phyloP scores from a whole-genome alignment of 2,797 vertebrate species.

The Vultur gryphus region DNA sequence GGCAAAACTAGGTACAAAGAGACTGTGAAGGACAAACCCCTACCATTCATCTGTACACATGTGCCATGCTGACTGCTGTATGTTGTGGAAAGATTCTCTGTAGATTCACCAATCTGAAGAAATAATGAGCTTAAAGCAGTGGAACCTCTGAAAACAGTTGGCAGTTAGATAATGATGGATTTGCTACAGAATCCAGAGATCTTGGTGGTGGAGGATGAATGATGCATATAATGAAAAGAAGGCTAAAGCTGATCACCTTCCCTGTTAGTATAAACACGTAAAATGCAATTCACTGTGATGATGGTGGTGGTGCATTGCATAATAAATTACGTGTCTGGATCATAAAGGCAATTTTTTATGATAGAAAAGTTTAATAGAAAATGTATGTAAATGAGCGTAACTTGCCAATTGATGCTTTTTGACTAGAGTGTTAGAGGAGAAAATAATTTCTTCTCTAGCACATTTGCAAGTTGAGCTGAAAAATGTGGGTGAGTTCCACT shows the following conservation, averaged over 20 bases:
- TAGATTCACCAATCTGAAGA: conserved; percentile 67
- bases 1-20: conserved; percentile 67
- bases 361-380: conserved; percentile 60
- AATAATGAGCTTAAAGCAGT: conserved; percentile 81
- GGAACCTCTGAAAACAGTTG: conserved; percentile 74
- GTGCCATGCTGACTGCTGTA: conserved; percentile 65
- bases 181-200: conserved; percentile 59
- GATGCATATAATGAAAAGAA: conserved; percentile 67
- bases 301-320: conserved; percentile 52
- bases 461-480: conserved; percentile 48
- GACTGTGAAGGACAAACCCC: conserved; percentile 64
- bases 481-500: conserved; percentile 29
- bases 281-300: conserved; percentile 56
- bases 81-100: conserved; percentile 66
- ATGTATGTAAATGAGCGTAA: conserved; percentile 50
- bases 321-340: conserved; percentile 54
- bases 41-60: conserved; percentile 70
- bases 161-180: conserved; percentile 77
- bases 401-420: conserved; percentile 57
- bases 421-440: conserved; percentile 6
- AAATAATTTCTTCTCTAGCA: conserved; percentile 36
- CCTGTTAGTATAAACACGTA: conserved; percentile 61
- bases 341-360: conserved; percentile 63
- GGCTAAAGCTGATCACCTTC: conserved; percentile 56
- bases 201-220: conserved; percentile 62